phyloP scores from a whole-genome alignment of 2,797 vertebrate species.

The Xiphophorus birchmanni region DNA sequence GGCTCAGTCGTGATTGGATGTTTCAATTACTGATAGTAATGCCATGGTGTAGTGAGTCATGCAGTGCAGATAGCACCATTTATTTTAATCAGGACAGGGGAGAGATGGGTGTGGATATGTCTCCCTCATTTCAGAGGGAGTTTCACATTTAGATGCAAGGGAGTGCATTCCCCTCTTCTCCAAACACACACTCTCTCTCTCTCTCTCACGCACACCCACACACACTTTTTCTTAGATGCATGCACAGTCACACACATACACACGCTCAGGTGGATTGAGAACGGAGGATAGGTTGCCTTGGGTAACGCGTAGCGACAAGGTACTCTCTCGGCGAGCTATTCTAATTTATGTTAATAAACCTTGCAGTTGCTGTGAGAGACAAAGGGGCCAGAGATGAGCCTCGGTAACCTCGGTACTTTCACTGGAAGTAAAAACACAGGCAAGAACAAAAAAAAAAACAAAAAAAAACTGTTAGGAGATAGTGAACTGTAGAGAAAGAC shows the following conservation, averaged over 20 bases:
- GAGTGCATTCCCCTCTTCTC: conserved; percentile 42
- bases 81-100: conserved; percentile 82
- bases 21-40: conserved; percentile 85
- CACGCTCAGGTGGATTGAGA: conserved; percentile 73
- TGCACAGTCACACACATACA: conserved; percentile 37
- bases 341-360: conserved; percentile 87
- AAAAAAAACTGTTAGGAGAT: conserved; percentile 51
- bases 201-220: neutral
- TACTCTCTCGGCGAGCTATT: conserved; percentile 82
- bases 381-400: conserved; percentile 82
- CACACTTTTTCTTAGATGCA: conserved; percentile 43
- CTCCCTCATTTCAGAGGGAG: conserved; percentile 71
- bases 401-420: conserved; percentile 78
- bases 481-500: conserved; percentile 68
- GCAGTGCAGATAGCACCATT: conserved; percentile 83
- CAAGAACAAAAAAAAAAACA: neutral
- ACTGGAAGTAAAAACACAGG: conserved; percentile 51
- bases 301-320: conserved; percentile 81
- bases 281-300: conserved; percentile 79
- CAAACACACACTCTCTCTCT: conserved; percentile 5
- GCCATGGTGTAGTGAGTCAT: conserved; percentile 81
- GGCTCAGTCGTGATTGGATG: conserved; percentile 81
- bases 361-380: conserved; percentile 79
- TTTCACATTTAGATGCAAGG: conserved; percentile 80
- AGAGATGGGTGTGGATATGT: conserved; percentile 79